These are phyloP conservation scores for Tortricodes alternella DNA, from an alignment of 2,888 invertebrate genomes.

Conservation along the genomic window DNA sequence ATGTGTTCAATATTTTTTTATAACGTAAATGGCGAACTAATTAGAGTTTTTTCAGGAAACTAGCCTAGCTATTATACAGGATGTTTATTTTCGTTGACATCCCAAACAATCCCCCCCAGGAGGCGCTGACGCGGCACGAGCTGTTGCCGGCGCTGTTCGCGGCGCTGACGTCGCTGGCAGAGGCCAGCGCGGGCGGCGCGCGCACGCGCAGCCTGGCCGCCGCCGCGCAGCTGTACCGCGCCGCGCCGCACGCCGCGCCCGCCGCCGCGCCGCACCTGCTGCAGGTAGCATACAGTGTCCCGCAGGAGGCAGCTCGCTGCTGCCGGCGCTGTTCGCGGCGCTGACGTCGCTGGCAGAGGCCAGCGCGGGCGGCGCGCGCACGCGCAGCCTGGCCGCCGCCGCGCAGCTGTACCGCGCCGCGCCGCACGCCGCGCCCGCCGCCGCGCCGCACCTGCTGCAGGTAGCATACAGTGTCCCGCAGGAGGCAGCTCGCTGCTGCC, in stretches of 20 bases:
- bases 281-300: constrained; percentile 38
- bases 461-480: constrained; percentile 34
- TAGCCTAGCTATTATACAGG: no score
- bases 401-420: constrained; percentile 67
- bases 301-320: constrained; percentile 40
- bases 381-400: constrained; percentile 66
- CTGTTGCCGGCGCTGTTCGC: constrained; percentile 64
- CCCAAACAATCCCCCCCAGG: no score
- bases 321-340: constrained; percentile 63
- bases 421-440: constrained; percentile 39
- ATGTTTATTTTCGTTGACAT: no score
- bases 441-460: constrained; percentile 46
- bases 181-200: constrained; percentile 38
- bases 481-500: constrained; percentile 49
- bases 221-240: constrained; percentile 66
- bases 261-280: constrained; percentile 43
- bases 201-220: constrained; percentile 62
- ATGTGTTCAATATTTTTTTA: no score
- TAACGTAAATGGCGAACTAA: no score
- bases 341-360: constrained; percentile 54
- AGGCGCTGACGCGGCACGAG: constrained; percentile 65
- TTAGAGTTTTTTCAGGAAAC: no score
- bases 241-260: constrained; percentile 47
- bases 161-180: constrained; percentile 59
- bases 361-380: constrained; percentile 40